Base-by-base conservation (phyloP, 2,888 invertebrate genomes). In the Cephus runcator region DNA sequence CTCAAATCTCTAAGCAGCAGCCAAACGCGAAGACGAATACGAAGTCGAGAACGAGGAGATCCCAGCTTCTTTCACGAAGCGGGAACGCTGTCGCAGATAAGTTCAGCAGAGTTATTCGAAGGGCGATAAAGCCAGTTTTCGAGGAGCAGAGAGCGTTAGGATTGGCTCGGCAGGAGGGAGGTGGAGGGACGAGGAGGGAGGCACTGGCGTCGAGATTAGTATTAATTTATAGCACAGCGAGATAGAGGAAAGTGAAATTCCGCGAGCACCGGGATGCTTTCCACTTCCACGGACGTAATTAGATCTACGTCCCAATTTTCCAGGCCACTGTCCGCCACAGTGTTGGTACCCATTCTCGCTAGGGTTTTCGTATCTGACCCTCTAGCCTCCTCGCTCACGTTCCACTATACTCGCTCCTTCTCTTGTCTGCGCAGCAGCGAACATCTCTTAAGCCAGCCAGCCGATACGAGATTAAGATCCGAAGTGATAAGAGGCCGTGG, bases 221-320 rank as follows among this genome's bases (percentile, higher is more conserved):
- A 87, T 86, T 87, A 87, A 86, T 86, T 86, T 87, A 86, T 85
- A 86, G 86, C 83, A 80, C 75, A 80, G 81, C 84, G 78, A 85
- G 85, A 85, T 85, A 83, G 86, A 83, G 84, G 81, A 79, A 84
- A 85, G 79, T 76, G 78, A 79, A 76, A 78, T 73, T 73, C 71
- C 76, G 75, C 75, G 73, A 36, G 71, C 71, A 71, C 71, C 73
- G 73, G 73, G 69, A 76, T 73, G 69, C 73, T 78, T 76, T 76
- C 76, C 78, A 78, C 73, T 78, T 78, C 69, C 78, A 76, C 78
- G 33, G 76, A 73, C 75, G 76, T 76, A 78, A 78, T 78, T 75
- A 78, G 73, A 78, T 78, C 78, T 78, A 76, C 76, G 73, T 78
- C 78, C 76, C 78, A 78, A 78, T 78, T 78, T 78, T 78, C 78